Base-by-base conservation (phyloP, 2,888 invertebrate genomes). In the Dyspetes luteomarginatus region DNA sequence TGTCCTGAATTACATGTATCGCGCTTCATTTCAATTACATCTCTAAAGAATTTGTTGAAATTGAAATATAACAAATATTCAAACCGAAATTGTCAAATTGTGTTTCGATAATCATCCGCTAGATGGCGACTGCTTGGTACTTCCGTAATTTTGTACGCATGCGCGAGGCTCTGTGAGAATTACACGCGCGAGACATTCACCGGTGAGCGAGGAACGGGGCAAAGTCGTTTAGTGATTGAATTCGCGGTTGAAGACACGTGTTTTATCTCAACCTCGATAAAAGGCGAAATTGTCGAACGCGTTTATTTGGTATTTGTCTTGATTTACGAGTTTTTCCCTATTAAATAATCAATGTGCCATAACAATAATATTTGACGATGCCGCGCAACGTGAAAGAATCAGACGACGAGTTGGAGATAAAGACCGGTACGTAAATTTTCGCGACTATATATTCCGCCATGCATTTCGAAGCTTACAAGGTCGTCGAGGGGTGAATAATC, bases 351-450 rank as follows among this genome's bases (percentile, higher is more conserved):
- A 36, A 81, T 77, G 81, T 45, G 73, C 73, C 41, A 69, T 43
- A 43, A 69, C 50, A 65, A 73, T 22, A 4, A 67, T 26, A 28
- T 28, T n/a, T 15, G 17, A 84, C 62, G 74, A 88, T 88, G 88
- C 83, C 85, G 41, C 88, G 86, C 19, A 78, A 78, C 19, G 15
- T 15, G 9, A 87, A 75, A 81, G 86, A 86, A 19, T 86, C 86
- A 0, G 88, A 88, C 3, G 87, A 88, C 0, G 88, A 88, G 0
- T 3, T 26, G 1, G 88, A 87, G 26, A 9, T 15, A 0, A 88
- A 82, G 26, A n/a, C 67, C 67, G 86, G 88, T 88, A 77, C 22
- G 85, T 85, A 43, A 43, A 64, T 77, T 74, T 81, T 45, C 5
- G n/a, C n/a, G n/a, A n/a, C 4, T 22, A 4, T 75, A 58, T 75